phyloP scores from a whole-genome alignment of 2,797 vertebrate species.

The Otolemur crassicaudatus region DNA sequence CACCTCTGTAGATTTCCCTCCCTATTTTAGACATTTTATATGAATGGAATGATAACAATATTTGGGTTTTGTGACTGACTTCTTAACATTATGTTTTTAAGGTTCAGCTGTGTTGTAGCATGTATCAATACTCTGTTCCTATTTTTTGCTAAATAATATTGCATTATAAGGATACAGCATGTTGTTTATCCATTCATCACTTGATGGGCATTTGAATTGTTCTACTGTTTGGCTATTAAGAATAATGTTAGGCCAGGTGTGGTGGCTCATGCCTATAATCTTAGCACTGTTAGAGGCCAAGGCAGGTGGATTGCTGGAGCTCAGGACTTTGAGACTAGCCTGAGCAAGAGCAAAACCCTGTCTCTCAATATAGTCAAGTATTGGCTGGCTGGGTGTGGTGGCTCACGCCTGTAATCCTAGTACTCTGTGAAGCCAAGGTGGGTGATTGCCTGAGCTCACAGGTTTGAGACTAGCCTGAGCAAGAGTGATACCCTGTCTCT shows the following conservation, averaged over 20 bases:
- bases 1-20: background rate
- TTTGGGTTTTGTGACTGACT: background rate
- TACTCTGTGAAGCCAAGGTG: no score
- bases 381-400: no score
- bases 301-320: no score
- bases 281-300: no score
- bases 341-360: no score
- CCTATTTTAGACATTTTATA: background rate
- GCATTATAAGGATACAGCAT: background rate
- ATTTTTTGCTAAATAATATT: conserved; percentile 16
- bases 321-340: no score
- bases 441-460: no score
- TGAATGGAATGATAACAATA: conserved; percentile 4
- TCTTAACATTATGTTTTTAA: conserved; percentile 8
- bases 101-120: background rate
- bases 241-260: background rate
- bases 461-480: no score
- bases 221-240: background rate
- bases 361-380: no score
- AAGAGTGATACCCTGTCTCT: no score
- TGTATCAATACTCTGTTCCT: background rate
- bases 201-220: background rate
- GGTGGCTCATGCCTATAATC: no score
- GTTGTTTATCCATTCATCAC: background rate
- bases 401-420: no score